A percentile compares a stretch with the other conserved stretches of the same genome.
These are phyloP conservation scores for Drosophila insularis DNA, from an alignment of 1,140 invertebrate species.

Conservation along the genomic window DNA sequence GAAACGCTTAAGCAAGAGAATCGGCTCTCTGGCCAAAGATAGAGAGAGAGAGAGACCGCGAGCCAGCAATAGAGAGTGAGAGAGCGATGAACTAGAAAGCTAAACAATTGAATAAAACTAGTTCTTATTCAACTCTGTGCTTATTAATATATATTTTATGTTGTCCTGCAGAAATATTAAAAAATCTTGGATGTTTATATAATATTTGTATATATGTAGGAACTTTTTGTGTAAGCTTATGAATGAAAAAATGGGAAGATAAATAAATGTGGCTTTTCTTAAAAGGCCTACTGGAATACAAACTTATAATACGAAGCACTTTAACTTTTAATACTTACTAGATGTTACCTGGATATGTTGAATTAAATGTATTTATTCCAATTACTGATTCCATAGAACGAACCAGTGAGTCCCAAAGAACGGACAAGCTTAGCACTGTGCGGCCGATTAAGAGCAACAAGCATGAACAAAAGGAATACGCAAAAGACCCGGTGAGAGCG, in stretches of 20 bases:
- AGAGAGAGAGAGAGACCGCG: constrained; percentile 1
- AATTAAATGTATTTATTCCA: no score
- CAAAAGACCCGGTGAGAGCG: constrained; percentile 9
- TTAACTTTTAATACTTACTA: not conserved
- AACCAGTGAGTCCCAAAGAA: constrained; percentile 16
- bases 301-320: no score
- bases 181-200: not conserved
- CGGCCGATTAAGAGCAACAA: not conserved
- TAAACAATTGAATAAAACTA: constrained; percentile 10
- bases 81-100: not conserved
- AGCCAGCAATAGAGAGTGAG: constrained; percentile 16
- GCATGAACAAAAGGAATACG: constrained; percentile 13
- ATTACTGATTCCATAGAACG: no score
- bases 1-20: constrained; percentile 7
- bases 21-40: not conserved
- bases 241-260: no score
- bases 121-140: constrained; percentile 5
- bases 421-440: constrained; percentile 11
- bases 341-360: no score
- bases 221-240: not conserved
- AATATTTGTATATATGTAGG: not conserved
- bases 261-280: no score
- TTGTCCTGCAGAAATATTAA: not conserved
- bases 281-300: no score
- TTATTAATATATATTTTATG: not conserved